phyloP scores from a whole-genome alignment of 1,140 invertebrate species.

The Lepidurus packardi region DNA sequence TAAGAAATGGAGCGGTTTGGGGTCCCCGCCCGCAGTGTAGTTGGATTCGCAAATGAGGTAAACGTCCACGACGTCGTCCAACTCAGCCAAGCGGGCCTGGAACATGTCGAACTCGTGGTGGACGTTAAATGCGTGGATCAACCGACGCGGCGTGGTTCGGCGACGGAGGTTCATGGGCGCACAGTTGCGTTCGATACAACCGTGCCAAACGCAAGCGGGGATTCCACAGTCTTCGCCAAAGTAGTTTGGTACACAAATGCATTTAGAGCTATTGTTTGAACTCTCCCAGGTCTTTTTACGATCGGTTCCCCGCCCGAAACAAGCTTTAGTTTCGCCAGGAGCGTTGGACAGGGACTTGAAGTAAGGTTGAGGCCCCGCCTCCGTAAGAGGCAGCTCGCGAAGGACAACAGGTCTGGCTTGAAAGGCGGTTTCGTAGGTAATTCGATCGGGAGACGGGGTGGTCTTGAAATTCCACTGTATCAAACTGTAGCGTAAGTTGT shows the following conservation, averaged over 20 bases:
- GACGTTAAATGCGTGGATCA: conserved; percentile 39
- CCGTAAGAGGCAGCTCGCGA: background rate
- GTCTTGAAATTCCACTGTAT: background rate
- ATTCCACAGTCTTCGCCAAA: conserved; percentile 40
- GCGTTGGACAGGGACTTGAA: background rate
- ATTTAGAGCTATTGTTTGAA: conserved; percentile 23
- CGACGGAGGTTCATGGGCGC: conserved; percentile 26
- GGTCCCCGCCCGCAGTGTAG: conserved; percentile 45
- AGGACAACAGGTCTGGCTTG: background rate
- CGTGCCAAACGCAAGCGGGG: conserved; percentile 38
- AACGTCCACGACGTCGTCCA: conserved; percentile 56
- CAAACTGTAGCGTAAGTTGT: background rate
- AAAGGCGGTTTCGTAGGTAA: conserved; percentile 1
- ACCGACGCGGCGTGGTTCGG: conserved; percentile 36
- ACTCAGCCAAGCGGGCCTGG: conserved; percentile 56
- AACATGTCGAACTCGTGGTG: conserved; percentile 40
- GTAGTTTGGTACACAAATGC: conserved; percentile 37
- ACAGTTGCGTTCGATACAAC: conserved; percentile 31
- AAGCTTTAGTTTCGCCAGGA: background rate
- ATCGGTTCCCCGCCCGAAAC: background rate
- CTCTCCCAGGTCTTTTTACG: background rate
- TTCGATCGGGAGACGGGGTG: background rate
- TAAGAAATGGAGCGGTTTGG: conserved; percentile 40
- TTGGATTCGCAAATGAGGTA: conserved; percentile 57
- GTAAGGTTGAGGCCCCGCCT: background rate